Conservation (phyloP, 2,888 invertebrate species). For the Patella ulyssiponensis region DNA sequence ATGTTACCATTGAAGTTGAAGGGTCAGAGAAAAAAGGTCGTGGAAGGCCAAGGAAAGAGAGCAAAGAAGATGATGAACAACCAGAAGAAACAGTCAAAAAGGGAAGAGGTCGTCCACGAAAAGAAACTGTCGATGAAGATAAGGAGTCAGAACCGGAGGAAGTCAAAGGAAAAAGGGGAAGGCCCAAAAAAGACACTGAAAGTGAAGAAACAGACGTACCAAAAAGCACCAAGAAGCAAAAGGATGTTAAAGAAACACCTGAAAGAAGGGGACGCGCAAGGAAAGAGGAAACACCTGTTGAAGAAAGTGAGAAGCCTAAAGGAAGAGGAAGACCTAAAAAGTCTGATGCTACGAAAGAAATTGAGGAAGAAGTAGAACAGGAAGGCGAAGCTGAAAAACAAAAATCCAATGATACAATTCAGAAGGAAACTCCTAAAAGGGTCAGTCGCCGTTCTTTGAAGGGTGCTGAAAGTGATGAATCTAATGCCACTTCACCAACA, state of each 20-base stretch:
- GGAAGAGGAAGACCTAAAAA: slow-evolving; percentile 27
- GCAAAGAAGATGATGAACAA: slow-evolving; percentile 31
- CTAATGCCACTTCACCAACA: slow-evolving; percentile 9
- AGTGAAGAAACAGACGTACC: slow-evolving; percentile 12
- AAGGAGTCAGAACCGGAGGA: slow-evolving; percentile 10
- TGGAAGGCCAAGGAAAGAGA: slow-evolving; percentile 27
- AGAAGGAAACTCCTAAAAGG: background rate
- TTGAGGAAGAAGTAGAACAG: slow-evolving; percentile 27
- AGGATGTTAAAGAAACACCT: slow-evolving; percentile 15
- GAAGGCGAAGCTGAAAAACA: slow-evolving; percentile 16
- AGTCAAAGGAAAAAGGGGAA: slow-evolving; percentile 25
- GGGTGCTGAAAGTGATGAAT: slow-evolving; percentile 9
- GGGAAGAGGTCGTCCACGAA: slow-evolving; percentile 43
- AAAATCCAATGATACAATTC: slow-evolving; percentile 14
- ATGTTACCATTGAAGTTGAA: slow-evolving; percentile 17
- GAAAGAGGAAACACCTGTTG: slow-evolving; percentile 20
- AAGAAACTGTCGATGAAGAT: slow-evolving; percentile 28
- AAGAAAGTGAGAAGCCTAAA: slow-evolving; percentile 17
- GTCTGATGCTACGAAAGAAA: background rate
- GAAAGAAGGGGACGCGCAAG: background rate
- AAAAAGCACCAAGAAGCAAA: slow-evolving; percentile 20
- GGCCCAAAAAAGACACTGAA: slow-evolving; percentile 39
- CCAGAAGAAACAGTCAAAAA: slow-evolving; percentile 30
- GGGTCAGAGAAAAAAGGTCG: slow-evolving; percentile 28
- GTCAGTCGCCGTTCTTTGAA: background rate